phyloP scores from a whole-genome alignment of 2,113 vertebrate genomes.

The Catharus fuscescens region DNA sequence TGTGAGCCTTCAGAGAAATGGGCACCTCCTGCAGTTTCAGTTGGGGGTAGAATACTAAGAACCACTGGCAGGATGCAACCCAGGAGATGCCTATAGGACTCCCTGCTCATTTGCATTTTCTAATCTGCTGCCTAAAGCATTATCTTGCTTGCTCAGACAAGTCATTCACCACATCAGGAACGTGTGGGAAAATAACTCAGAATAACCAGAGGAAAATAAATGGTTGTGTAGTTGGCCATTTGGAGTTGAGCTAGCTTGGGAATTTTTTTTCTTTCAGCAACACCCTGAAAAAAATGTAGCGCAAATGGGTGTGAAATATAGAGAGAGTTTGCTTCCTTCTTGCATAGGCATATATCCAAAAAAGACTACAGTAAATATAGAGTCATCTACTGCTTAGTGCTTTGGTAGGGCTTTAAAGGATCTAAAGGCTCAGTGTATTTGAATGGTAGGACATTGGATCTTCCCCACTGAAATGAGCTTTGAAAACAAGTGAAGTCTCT shows the following conservation, averaged over 20 bases:
- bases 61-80: not conserved
- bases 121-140: slow-evolving; percentile 68
- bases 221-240: slow-evolving; percentile 31
- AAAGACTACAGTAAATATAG: slow-evolving; percentile 21
- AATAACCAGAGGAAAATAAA: slow-evolving; percentile 3
- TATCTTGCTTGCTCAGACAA: slow-evolving; percentile 72
- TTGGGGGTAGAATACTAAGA: not conserved
- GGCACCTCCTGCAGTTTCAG: not conserved
- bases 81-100: slow-evolving; percentile 35
- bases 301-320: slow-evolving; percentile 8
- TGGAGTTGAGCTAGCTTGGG: slow-evolving; percentile 45
- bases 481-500: not conserved
- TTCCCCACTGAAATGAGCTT: not conserved
- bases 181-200: slow-evolving; percentile 68
- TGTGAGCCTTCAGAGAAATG: not conserved
- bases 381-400: slow-evolving; percentile 4
- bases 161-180: slow-evolving; percentile 44
- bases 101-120: slow-evolving; percentile 55
- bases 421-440: not conserved
- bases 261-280: slow-evolving; percentile 18
- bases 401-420: slow-evolving; percentile 21
- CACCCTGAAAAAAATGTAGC: slow-evolving; percentile 20
- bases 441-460: slow-evolving; percentile 7
- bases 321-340: slow-evolving; percentile 29
- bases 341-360: not conserved